These are phyloP conservation scores for Rhabdophis nuchalis DNA, from an alignment of 2,797 vertebrate species.

Conservation along the genomic window DNA sequence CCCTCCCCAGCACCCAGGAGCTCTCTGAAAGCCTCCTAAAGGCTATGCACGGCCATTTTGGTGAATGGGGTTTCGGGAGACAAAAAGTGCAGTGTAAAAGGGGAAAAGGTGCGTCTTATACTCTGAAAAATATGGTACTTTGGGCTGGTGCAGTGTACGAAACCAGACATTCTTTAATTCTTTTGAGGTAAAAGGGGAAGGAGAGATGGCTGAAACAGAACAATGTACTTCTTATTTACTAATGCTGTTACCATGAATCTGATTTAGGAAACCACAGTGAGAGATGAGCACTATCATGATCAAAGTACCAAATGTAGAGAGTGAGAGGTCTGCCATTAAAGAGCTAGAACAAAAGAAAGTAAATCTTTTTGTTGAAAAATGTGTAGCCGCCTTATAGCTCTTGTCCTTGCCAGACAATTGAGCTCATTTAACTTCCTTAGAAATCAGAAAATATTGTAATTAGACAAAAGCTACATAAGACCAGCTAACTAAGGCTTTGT, in stretches of 20 bases:
- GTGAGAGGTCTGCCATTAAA: neutral
- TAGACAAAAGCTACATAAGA: slow-evolving; percentile 9
- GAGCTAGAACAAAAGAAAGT: neutral
- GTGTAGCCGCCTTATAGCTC: neutral
- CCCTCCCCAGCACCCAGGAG: too few species aligned
- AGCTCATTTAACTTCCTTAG: slow-evolving; percentile 28
- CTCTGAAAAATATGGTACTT: too few species aligned
- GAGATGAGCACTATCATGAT: neutral
- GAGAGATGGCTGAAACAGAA: neutral
- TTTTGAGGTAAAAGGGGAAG: too few species aligned
- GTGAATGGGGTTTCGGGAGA: too few species aligned
- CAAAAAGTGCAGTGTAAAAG: too few species aligned
- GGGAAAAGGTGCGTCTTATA: too few species aligned
- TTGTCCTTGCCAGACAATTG: slow-evolving; percentile 16
- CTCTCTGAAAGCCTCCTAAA: too few species aligned
- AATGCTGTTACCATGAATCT: neutral
- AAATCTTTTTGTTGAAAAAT: slow-evolving; percentile 5
- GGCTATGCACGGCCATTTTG: too few species aligned
- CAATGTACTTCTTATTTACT: neutral
- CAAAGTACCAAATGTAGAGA: neutral
- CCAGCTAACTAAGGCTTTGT: slow-evolving; percentile 5
- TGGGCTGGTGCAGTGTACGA: neutral
- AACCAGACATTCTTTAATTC: neutral
- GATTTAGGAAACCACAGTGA: neutral
- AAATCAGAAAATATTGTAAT: slow-evolving; percentile 29